A percentile compares a stretch with the other conserved stretches of the same genome.
phyloP scores from a whole-genome alignment of 1,140 invertebrate genomes.

The Drosophila jambulina region DNA sequence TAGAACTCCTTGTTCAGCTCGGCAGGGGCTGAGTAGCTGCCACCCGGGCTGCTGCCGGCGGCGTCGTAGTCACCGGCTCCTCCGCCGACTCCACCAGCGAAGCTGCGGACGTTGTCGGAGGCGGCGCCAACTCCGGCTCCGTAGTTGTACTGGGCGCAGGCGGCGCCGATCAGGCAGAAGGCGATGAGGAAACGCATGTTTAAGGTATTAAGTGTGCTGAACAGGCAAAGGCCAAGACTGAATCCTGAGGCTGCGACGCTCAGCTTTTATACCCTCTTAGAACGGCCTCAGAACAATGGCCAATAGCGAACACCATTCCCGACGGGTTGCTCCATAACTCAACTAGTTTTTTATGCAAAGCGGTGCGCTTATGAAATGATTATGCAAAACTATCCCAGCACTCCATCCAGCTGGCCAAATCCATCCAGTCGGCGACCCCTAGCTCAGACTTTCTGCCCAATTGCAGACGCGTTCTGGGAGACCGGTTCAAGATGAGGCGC shows the following conservation, averaged over 20 bases:
- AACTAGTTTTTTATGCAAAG: slow-evolving; percentile 75
- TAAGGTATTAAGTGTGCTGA: slow-evolving; percentile 42
- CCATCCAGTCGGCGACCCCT: slow-evolving; percentile 54
- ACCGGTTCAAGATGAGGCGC: slow-evolving; percentile 57
- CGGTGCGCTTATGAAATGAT: slow-evolving; percentile 77
- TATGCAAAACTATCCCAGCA: slow-evolving; percentile 74
- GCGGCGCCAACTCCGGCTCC: slow-evolving; percentile 58
- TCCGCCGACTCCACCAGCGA: slow-evolving; percentile 31
- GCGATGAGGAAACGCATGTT: slow-evolving; percentile 71
- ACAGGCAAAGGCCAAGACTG: slow-evolving; percentile 69
- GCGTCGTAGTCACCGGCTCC: slow-evolving; percentile 49
- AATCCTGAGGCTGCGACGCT: slow-evolving; percentile 57
- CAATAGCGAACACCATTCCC: slow-evolving; percentile 47
- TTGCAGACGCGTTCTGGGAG: slow-evolving; percentile 54
- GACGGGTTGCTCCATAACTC: slow-evolving; percentile 69
- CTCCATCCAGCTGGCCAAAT: slow-evolving; percentile 23
- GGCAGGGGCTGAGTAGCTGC: slow-evolving; percentile 43
- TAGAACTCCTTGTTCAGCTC: slow-evolving; percentile 79
- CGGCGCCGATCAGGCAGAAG: slow-evolving; percentile 73
- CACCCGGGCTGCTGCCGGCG: slow-evolving; percentile 32
- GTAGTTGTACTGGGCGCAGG: slow-evolving; percentile 76
- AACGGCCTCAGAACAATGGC: slow-evolving; percentile 63
- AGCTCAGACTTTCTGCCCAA: slow-evolving; percentile 48
- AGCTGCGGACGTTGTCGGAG: slow-evolving; percentile 46
- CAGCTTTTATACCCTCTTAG: slow-evolving; percentile 66